These are phyloP conservation scores for Zosterops japonicus DNA, from an alignment of 2,113 vertebrate species.

Conservation along the genomic window DNA sequence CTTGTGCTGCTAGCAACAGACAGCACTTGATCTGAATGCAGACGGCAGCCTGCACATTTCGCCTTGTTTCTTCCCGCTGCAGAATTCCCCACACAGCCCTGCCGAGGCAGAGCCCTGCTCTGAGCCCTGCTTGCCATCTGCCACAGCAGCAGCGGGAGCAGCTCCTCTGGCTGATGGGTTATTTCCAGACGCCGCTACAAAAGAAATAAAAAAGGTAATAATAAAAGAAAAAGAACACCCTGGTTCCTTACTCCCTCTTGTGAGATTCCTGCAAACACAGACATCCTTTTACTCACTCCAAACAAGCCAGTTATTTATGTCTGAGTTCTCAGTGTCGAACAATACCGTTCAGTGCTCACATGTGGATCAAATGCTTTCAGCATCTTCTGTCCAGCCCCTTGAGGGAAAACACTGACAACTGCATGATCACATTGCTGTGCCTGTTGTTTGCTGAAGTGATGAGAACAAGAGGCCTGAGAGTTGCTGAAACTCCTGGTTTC, in stretches of 20 bases:
- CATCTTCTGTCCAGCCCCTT: constrained; percentile 52
- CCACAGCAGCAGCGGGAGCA: background rate
- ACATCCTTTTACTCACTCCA: constrained; percentile 10
- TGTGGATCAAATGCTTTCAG: constrained; percentile 56
- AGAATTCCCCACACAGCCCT: background rate
- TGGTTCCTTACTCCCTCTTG: constrained; percentile 56
- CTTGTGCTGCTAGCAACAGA: constrained; percentile 21
- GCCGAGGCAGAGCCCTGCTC: background rate
- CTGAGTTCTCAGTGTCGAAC: constrained; percentile 41
- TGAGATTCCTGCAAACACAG: constrained; percentile 36
- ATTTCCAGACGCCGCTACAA: constrained; percentile 9
- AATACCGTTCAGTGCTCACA: constrained; percentile 12
- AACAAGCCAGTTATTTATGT: constrained; percentile 52
- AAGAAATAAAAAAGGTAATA: constrained; percentile 15
- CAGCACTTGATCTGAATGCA: background rate
- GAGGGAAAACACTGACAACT: constrained; percentile 43
- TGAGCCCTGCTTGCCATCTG: constrained; percentile 14
- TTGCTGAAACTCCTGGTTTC: constrained; percentile 38
- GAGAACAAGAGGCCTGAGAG: constrained; percentile 38
- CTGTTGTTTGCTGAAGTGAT: constrained; percentile 46
- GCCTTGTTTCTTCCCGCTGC: background rate
- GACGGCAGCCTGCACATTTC: background rate
- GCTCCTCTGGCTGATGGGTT: constrained; percentile 1
- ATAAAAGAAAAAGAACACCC: constrained; percentile 20
- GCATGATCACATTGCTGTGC: constrained; percentile 24